Evolutionary conservation across 2,888 invertebrate genomes (phyloP).

Genomic region (Heliconius sara): DNA sequence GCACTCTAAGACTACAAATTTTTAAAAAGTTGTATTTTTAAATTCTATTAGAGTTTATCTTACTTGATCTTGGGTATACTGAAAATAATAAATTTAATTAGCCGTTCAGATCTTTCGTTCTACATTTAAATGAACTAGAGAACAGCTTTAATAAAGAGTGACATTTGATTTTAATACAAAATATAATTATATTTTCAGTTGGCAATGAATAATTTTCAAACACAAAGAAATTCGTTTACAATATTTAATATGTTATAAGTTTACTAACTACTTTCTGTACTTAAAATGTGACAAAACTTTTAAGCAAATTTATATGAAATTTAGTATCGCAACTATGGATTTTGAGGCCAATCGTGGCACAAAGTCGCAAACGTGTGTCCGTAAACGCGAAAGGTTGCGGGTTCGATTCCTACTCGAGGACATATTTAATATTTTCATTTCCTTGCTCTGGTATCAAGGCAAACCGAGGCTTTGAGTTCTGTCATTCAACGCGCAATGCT

Average conservation of each 20-base stretch:
- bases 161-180: slow-evolving; percentile 4
- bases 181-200: slow-evolving; percentile 7
- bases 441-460: no score
- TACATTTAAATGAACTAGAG: slow-evolving; percentile 14
- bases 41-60: slow-evolving; percentile 24
- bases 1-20: slow-evolving; percentile 25
- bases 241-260: background rate
- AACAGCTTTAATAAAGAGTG: slow-evolving; percentile 6
- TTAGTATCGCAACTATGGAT: no score
- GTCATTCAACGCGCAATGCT: no score
- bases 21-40: slow-evolving; percentile 37
- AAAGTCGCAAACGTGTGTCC: no score
- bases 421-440: no score
- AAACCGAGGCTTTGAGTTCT: no score
- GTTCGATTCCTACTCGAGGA: no score
- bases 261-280: no score
- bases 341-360: no score
- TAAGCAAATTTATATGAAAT: background rate
- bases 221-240: background rate
- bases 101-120: slow-evolving; percentile 1
- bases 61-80: slow-evolving; percentile 21
- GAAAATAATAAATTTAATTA: slow-evolving; percentile 30
- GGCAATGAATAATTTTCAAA: background rate
- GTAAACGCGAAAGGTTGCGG: no score
- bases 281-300: background rate